Evolutionary conservation across 1,140 invertebrate species (phyloP), one percentile per base, ranked within the genome.

Genomic region (Radopholus similis): DNA sequence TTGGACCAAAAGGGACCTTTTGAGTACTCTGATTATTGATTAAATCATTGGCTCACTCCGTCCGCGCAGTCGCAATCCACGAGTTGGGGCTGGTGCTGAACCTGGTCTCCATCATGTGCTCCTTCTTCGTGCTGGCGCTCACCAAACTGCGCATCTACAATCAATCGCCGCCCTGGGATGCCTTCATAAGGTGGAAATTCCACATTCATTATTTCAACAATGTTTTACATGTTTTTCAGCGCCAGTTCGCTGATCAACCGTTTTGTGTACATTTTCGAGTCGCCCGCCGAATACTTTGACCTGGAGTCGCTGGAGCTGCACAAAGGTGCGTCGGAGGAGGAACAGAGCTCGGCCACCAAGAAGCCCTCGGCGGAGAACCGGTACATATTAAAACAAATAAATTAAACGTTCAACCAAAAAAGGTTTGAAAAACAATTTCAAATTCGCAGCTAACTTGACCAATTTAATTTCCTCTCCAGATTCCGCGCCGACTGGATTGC

Each of bases 81-180:
- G 78, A 82, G 49, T 66, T 81, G 30, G 66, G 73, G 4, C 67
- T 82, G 13, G 75, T 76, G 34, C 55, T 82, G 55, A 81, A 81
- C 53, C 62, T 72, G 9, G 58, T 82, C 18, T 73, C 65, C 47
- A 81, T 81, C 44, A 58, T 76, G 2, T 49, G 69, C 23, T 70
- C 63, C 15, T 59, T 76, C 18, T 38, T 71, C 26, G 15, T 82
- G 11, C 74, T 58, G 55, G 68, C 71, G 47, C 68, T 66, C 35
- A 66, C 55, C 13, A 58, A 75, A 51, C 64, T 80, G 13, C 60
- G 70, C 58, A 55, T 78, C 21, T 71, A 57, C n/a, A 62, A 62
- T 40, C 72, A 81, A 23, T n/a, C n/a, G n/a, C 78, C 78, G 3
- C 78, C 78, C 11, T 81, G 80, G 77, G 71, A 59, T 47, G 67